Conservation (phyloP, 2,797 vertebrate genomes). For the Petrocephalus schoutedeni region DNA sequence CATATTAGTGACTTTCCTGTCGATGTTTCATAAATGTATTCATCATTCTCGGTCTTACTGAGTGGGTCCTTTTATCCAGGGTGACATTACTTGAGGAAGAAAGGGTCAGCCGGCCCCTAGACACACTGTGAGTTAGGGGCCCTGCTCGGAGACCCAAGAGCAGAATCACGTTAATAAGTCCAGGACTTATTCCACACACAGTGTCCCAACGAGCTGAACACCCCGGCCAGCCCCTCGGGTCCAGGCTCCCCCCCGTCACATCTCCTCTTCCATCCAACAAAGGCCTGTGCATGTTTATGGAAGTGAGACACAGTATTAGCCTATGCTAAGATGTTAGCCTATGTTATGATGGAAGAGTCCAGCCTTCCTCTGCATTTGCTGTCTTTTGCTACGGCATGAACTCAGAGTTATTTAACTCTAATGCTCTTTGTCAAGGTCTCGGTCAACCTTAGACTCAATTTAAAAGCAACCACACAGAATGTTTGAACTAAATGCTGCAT, state of each 20-base stretch:
- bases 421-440: neutral
- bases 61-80: neutral
- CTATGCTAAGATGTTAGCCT: neutral
- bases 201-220: neutral
- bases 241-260: neutral
- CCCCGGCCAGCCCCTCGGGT: neutral
- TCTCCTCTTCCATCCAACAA: neutral
- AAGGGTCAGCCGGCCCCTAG: neutral
- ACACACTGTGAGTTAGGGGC: neutral
- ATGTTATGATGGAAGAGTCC: neutral
- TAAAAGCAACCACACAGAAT: neutral
- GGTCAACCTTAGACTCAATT: neutral
- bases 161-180: neutral
- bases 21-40: neutral
- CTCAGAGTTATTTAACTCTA: neutral
- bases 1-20: neutral
- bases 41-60: neutral
- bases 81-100: neutral
- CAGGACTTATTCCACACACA: neutral
- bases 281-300: neutral
- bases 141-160: neutral
- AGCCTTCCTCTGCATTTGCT: neutral
- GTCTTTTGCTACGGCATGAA: neutral
- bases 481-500: neutral
- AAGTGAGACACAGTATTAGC: neutral